Base-by-base conservation (phyloP, 2,888 invertebrate genomes). In the Girardia tigrina region DNA sequence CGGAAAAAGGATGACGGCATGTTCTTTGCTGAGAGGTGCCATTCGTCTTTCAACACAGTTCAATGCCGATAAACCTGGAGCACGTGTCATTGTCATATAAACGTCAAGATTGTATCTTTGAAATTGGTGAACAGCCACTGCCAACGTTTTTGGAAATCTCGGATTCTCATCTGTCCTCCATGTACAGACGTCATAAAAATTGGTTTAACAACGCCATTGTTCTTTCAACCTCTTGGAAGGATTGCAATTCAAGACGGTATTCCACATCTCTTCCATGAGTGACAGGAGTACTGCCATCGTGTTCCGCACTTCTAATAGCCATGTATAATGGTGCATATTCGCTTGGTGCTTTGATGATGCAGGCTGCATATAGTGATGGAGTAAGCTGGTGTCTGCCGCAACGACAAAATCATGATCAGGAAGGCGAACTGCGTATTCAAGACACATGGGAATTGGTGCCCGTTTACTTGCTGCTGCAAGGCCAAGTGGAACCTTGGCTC, bases 81-180 rank as follows among this genome's bases (percentile, higher is more conserved):
- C 26, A n/a, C n/a, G n/a, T n/a, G 81, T 82, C 28, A 79, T 80
- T 0, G 79, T 77, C 82, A 90, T 90, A 81, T 90, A 86, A 0
- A 74, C 77, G 74, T 78, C 78, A n/a, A 78, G 74, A 74, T 79
- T 74, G 70, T 77, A 72, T 16, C 70, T 29, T 28, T 78, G 71
- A 70, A 81, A 81, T 72, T 77, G 72, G 23, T 75, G 23, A 20
- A 77, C 72, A 14, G 78, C 77, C n/a, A 77, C 74, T 27, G 28
- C 27, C 16, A 80, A 36, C 27, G 77, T 73, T 75, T 80, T 78
- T 14, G 77, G 78, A 73, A 75, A 78, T 42, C 79, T 72, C 16
- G 79, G 80, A 75, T 79, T 80, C 72, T 81, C 78, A 71, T 78
- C 78, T 0, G 80, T 16, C 79, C 78, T 78, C 79, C 80, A 78